These are phyloP conservation scores for Hirtodrosophila duncani DNA, from an alignment of 2,888 invertebrate genomes.

Conservation along the genomic window DNA sequence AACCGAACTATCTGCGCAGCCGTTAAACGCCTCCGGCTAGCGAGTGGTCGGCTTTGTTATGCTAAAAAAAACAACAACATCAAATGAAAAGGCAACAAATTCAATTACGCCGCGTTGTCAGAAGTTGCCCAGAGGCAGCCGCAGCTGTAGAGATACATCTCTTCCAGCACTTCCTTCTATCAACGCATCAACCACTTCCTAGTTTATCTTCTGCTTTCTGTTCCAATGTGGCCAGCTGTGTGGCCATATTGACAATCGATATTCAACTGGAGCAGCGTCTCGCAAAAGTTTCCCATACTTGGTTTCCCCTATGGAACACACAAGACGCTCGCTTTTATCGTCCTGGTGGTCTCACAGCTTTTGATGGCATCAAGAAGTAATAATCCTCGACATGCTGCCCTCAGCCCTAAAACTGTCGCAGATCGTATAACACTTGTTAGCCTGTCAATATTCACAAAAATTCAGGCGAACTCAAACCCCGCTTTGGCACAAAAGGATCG, in stretches of 20 bases:
- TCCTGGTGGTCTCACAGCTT: slow-evolving; percentile 62
- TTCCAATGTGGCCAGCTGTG: slow-evolving; percentile 6
- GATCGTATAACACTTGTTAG: slow-evolving; percentile 74
- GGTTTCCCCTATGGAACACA: slow-evolving; percentile 61
- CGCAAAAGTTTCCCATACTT: slow-evolving; percentile 44
- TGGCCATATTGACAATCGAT: slow-evolving; percentile 19
- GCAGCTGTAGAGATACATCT: slow-evolving; percentile 21
- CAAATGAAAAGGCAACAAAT: slow-evolving; percentile 60
- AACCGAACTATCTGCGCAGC: slow-evolving; percentile 45
- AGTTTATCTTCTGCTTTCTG: background rate
- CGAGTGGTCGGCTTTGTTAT: slow-evolving; percentile 50
- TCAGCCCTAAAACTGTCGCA: slow-evolving; percentile 40
- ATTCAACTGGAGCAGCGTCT: background rate
- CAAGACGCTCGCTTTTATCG: slow-evolving; percentile 37
- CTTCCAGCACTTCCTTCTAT: slow-evolving; percentile 11
- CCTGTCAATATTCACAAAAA: slow-evolving; percentile 52
- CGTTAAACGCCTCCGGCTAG: slow-evolving; percentile 34
- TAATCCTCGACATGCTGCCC: slow-evolving; percentile 37
- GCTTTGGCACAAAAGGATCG: slow-evolving; percentile 22
- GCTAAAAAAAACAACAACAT: slow-evolving; percentile 45
- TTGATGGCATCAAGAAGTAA: slow-evolving; percentile 56
- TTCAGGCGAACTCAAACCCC: slow-evolving; percentile 44
- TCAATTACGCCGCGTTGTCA: slow-evolving; percentile 56
- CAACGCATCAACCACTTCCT: slow-evolving; percentile 27
- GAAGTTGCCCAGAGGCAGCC: slow-evolving; percentile 38